A percentile compares a stretch with the other conserved stretches of the same genome.
phyloP scores from a whole-genome alignment of 2,797 vertebrate species.

The Adelosebastes latens region DNA sequence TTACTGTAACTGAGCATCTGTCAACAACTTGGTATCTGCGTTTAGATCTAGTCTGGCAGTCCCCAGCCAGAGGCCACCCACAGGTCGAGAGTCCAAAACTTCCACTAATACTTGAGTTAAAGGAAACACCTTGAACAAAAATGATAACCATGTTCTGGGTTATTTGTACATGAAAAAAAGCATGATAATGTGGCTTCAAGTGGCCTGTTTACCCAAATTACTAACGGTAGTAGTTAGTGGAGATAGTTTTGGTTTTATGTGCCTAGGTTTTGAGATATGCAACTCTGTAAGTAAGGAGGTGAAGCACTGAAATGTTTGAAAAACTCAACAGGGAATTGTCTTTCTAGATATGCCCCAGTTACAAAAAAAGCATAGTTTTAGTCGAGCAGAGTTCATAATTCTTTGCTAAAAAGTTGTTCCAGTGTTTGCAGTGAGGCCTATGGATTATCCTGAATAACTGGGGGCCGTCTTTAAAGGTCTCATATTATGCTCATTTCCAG shows the following conservation, averaged over 20 bases:
- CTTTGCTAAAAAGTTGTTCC: background rate
- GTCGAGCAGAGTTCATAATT: background rate
- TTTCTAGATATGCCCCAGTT: background rate
- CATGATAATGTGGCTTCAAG: background rate
- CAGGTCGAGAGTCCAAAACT: background rate
- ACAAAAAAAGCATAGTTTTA: background rate
- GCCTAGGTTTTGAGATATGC: background rate
- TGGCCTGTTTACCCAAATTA: background rate
- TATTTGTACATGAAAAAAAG: background rate
- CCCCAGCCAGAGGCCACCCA: constrained; percentile 40
- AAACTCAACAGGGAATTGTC: background rate
- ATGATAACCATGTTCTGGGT: background rate
- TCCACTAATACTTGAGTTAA: background rate
- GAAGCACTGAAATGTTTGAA: background rate
- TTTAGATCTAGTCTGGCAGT: constrained; percentile 45
- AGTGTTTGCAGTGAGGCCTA: background rate
- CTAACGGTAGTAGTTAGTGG: no score
- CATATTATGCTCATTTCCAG: no score
- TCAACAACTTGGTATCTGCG: constrained; percentile 46
- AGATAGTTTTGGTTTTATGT: no score
- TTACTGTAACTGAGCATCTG: constrained; percentile 22
- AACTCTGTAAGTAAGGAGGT: background rate
- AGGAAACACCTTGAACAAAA: background rate
- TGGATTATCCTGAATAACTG: background rate
- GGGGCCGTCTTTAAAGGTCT: background rate